Conservation (phyloP, 2,888 invertebrate genomes). For the Cerastoderma edule region DNA sequence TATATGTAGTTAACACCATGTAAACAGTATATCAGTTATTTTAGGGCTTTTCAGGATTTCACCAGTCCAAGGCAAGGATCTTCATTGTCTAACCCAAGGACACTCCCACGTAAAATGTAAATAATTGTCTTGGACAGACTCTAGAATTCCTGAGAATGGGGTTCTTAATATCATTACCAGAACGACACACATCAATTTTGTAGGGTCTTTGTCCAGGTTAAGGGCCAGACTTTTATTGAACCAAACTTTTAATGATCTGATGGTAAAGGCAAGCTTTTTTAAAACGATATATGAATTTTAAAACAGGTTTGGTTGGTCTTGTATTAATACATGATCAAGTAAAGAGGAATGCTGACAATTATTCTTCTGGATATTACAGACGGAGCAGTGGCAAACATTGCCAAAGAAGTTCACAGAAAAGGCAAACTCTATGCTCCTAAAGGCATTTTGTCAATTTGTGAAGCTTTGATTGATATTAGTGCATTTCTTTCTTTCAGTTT, state of each 20-base stretch:
- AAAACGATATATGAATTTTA: too few relatives aligned
- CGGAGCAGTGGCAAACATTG: slow-evolving; percentile 92
- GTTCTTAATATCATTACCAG: neutral
- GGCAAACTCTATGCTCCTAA: slow-evolving; percentile 83
- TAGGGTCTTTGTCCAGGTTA: too few relatives aligned
- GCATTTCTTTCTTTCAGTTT: neutral
- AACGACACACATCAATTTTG: neutral
- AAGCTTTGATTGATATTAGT: too few relatives aligned
- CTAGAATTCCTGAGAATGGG: neutral
- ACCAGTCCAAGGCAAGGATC: slow-evolving; percentile 59
- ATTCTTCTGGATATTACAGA: slow-evolving; percentile 97
- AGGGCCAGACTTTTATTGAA: too few relatives aligned
- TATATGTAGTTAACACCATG: too few relatives aligned
- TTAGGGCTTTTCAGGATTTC: too few relatives aligned
- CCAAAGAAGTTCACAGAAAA: slow-evolving; percentile 93
- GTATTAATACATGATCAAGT: slow-evolving; percentile 89
- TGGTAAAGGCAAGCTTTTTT: too few relatives aligned
- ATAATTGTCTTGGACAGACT: neutral
- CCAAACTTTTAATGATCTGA: too few relatives aligned
- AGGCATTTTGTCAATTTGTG: slow-evolving; percentile 72
- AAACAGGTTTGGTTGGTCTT: too few relatives aligned
- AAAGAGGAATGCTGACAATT: slow-evolving; percentile 95
- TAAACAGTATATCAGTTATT: too few relatives aligned
- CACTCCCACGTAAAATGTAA: too few relatives aligned
- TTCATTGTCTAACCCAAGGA: neutral